These are phyloP conservation scores for Scolopax rusticola DNA, from an alignment of 2,797 vertebrate species.

Conservation along the genomic window DNA sequence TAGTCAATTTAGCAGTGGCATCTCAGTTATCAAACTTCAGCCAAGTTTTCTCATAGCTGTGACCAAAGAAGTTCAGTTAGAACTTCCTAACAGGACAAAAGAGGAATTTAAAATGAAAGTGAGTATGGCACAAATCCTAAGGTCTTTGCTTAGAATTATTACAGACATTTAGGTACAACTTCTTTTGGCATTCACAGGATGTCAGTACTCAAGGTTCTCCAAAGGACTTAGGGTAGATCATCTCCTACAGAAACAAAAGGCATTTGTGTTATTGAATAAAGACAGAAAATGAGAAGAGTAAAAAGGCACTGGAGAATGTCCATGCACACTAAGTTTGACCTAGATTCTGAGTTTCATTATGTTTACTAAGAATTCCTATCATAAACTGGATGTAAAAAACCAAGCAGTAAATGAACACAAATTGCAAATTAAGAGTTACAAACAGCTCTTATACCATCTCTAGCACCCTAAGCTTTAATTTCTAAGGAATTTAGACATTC, in stretches of 20 bases:
- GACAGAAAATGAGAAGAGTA: neutral
- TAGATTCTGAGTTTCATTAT: neutral
- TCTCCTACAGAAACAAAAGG: neutral
- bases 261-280: neutral
- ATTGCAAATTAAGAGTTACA: neutral
- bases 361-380: neutral
- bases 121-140: neutral
- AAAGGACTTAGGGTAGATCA: neutral
- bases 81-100: slow-evolving; percentile 32
- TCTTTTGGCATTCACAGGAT: neutral
- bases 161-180: neutral
- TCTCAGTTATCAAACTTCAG: slow-evolving; percentile 50
- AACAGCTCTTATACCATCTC: neutral
- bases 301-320: neutral
- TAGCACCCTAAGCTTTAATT: neutral
- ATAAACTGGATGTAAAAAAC: neutral
- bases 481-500: neutral
- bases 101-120: neutral
- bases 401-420: neutral
- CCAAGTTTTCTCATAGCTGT: slow-evolving; percentile 39
- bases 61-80: slow-evolving; percentile 6
- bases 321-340: neutral
- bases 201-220: neutral
- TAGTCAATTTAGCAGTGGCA: slow-evolving; percentile 35
- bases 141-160: neutral